Base-by-base conservation (phyloP, 1,140 invertebrate species). In the Yoshiicerus persimilis region DNA sequence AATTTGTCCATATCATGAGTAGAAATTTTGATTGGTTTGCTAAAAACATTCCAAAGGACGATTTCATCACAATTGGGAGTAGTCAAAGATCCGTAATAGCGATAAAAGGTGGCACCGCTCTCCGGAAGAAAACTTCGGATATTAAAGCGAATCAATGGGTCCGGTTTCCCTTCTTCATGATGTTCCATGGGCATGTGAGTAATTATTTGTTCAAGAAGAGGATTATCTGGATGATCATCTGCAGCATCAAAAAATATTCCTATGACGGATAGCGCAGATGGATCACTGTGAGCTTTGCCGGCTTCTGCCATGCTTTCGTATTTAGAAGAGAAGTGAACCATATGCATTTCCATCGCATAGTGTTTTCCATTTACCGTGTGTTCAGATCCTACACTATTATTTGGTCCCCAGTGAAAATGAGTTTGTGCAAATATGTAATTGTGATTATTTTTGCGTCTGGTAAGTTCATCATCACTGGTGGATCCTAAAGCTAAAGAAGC, bases 21-120 rank as follows among this genome's bases (percentile, higher is more conserved):
- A 36, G 47, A 34, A 25, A 86, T 64, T 56, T 23, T 16, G 23
- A 64, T 23, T 16, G 84, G 84, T 20, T 64, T 2, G 1, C 4
- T 36, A n/a, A 97, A 97, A 90, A 98, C 95, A 23, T 98, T 95
- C 97, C 98, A 99, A 1, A 95, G 96, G 3, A 98, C 97, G 5
- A 96, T 94, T 93, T 98, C 97, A 10, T 94, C 94, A 91, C 97
- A 98, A 0, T 97, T 97, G 3, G 98, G 98, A 3, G 97, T 98
- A 0, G 98, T 99, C 39, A 99, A 92, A 2, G 97, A 98, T 0
- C 98, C 98, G 41, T 94, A 93, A 92, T 99, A 99, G 10, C 84
- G 41, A 20, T 36, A 88, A 27, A 85, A 66, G 0, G 6, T 25
- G n/a, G 30, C 34, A 1, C 32, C 32, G 0, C 13, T 16, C 23